Conservation (phyloP, 2,797 vertebrate species). For the Huso huso region DNA sequence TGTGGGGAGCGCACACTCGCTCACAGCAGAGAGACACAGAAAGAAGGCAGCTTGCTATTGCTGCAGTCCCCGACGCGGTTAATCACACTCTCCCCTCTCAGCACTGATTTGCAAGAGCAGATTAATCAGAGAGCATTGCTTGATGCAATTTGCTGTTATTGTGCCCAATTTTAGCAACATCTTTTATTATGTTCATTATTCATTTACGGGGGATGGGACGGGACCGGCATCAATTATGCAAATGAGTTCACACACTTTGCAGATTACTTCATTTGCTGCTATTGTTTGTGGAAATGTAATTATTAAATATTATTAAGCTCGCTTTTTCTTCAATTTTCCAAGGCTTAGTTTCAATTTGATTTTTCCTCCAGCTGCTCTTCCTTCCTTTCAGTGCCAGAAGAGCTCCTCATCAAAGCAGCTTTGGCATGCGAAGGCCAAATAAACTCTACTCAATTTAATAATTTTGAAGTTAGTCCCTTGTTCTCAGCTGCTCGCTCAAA, state of each 20-base stretch:
- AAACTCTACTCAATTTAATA: conserved; percentile 93
- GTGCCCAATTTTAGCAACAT: conserved; percentile 99
- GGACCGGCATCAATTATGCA: conserved; percentile 95
- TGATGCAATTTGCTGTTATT: conserved; percentile 99
- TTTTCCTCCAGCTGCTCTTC: conserved; percentile 87
- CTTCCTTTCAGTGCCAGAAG: conserved; percentile 78
- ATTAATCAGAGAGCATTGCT: conserved; percentile 96
- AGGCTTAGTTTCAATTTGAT: conserved; percentile 88
- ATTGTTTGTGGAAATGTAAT: conserved; percentile 97
- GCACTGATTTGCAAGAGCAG: conserved; percentile 93
- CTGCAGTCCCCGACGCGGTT: conserved; percentile 72
- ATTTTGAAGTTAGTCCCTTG: conserved; percentile 88
- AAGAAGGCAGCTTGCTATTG: conserved; percentile 61
- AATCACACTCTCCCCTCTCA: conserved; percentile 73
- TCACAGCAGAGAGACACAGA: conserved; percentile 49
- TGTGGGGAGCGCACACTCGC: conserved; percentile 28
- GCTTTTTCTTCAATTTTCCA: conserved; percentile 86
- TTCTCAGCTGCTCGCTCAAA: conserved; percentile 84
- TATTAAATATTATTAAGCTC: conserved; percentile 97
- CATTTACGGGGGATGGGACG: conserved; percentile 69
- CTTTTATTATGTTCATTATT: conserved; percentile 99
- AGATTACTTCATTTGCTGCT: conserved; percentile 91
- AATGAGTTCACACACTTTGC: conserved; percentile 90
- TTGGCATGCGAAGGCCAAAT: conserved; percentile 84
- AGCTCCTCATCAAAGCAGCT: conserved; percentile 77